Evolutionary conservation across 2,113 vertebrate species (phyloP), one percentile per base, ranked within the genome.

Genomic region (Tenrec ecaudatus): DNA sequence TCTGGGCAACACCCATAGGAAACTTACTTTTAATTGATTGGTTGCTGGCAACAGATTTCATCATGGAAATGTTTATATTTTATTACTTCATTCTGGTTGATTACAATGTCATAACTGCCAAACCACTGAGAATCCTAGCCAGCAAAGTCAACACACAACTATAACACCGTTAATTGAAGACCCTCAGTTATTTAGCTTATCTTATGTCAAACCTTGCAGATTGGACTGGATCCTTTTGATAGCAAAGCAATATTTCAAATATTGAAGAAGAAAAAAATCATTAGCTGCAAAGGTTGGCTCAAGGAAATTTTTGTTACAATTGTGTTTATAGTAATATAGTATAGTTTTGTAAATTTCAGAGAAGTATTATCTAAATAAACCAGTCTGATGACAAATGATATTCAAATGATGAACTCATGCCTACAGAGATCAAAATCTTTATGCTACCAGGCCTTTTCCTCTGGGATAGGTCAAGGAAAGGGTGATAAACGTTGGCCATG

Each of bases 341-440:
- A 16, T 4, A 11, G 14, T 27, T 86, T 10, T 23, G n/a, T 22
- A 53, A 53, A 19, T n/a, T 66, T 92, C 53, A 82, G 69, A 93
- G 88, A 79, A 73, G n/a, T 58, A 8, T 19, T 62, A 71, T 47
- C n/a, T 66, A 31, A 47, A 17, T 73, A 36, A 86, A 62, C 2
- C 2, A 78, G 57, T 27, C 82, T 14, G 73, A 6, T 86, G n/a
- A 36, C 40, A 17, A 73, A 23, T 85, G 68, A 82, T 23, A 64
- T 33, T 90, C 88, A 92, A 80, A 23, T 89, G 36, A 33, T 68
- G n/a, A 64, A 68, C 85, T 17, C 83, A 8, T 66, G 47, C n/a
- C 11, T 53, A 77, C 15, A 90, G 19, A 76, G 62, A 64, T 15
- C 20, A 33, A 76, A 80, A 87, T 73, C 16, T 12, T 76, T 68